phyloP scores from a whole-genome alignment of 2,888 invertebrate genomes.

The Epicampocera succincta region DNA sequence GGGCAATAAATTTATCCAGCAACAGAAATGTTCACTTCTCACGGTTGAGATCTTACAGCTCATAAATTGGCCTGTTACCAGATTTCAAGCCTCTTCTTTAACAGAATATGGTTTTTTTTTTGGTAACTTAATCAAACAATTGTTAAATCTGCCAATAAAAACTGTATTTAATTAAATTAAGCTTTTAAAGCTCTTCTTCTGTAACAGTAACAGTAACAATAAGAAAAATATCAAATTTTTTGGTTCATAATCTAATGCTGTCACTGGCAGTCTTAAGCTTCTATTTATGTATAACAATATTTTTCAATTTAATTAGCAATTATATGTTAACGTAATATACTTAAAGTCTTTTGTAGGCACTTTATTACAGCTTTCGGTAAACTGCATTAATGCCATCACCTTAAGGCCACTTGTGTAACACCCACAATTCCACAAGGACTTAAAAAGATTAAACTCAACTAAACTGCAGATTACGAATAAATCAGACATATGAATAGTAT shows the following conservation, averaged over 20 bases:
- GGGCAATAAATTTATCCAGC: no score
- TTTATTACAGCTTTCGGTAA: conserved; percentile 3
- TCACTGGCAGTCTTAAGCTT: background rate
- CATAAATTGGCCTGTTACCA: no score
- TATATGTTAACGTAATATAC: background rate
- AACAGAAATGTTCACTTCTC: no score
- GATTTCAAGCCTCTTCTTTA: no score
- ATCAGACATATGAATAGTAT: conserved; percentile 1
- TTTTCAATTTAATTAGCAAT: conserved; percentile 23
- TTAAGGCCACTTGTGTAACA: conserved; percentile 36
- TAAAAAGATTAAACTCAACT: conserved; percentile 29
- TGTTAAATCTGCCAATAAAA: no score
- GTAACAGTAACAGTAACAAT: no score
- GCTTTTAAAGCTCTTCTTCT: no score
- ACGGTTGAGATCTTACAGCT: no score
- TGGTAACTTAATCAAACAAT: no score
- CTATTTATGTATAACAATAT: background rate
- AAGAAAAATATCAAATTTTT: no score
- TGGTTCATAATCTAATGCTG: background rate
- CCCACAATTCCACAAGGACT: conserved; percentile 29
- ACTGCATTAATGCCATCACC: conserved; percentile 35
- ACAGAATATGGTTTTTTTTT: no score
- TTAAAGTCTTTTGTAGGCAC: background rate
- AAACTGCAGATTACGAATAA: conserved; percentile 26
- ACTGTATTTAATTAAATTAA: no score